A percentile compares a stretch with the other conserved stretches of the same genome.
These are phyloP conservation scores for Noctua janthe DNA, from an alignment of 2,888 invertebrate genomes.

Conservation along the genomic window DNA sequence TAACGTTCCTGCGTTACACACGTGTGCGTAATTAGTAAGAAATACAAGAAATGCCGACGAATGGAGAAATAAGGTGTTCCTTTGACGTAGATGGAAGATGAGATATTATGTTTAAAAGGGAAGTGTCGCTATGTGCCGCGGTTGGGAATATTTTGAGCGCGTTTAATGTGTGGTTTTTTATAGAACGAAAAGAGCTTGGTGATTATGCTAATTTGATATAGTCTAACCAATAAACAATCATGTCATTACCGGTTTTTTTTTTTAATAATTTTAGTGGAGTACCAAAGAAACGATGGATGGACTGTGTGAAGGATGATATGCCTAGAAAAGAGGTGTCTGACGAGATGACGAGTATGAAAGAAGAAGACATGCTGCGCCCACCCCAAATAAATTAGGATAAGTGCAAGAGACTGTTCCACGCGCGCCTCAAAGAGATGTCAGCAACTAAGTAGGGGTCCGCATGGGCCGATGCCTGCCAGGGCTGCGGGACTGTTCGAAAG, in stretches of 20 bases:
- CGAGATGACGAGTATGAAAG: background rate
- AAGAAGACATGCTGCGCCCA: background rate
- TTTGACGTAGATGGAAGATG: constrained; percentile 18
- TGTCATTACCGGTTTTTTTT: no score
- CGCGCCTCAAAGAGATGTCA: no score
- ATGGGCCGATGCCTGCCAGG: no score
- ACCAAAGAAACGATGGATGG: background rate
- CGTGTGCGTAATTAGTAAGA: constrained; percentile 59
- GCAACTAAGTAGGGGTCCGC: no score
- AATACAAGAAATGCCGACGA: constrained; percentile 49
- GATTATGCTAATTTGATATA: background rate
- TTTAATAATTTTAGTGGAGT: no score
- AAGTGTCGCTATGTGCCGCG: background rate
- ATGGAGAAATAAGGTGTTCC: background rate
- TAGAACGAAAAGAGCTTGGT: background rate
- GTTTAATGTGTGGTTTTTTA: constrained; percentile 1
- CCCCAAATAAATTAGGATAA: background rate
- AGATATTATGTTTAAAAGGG: constrained; percentile 6
- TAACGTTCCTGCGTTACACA: constrained; percentile 13
- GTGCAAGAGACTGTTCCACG: background rate
- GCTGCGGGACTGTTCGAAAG: no score
- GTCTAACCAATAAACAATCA: background rate
- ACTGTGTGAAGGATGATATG: background rate
- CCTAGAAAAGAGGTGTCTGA: background rate
- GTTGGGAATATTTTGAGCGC: background rate